phyloP scores from a whole-genome alignment of 2,113 vertebrate species.

The rat (Rattus norvegicus) region GRCr8 NC_086038.1:47212501-47213000 shows the following conservation, averaged over 20 bases:
- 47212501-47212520: background rate
- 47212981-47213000: background rate
- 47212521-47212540: background rate
- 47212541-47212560: background rate
- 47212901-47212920: background rate
- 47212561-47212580: too few relatives aligned
- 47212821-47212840: background rate
- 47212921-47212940: background rate
- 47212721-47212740: background rate
- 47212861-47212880: too few relatives aligned
- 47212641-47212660: too few relatives aligned
- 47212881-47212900: background rate
- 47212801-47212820: background rate
- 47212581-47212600: too few relatives aligned
- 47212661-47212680: background rate
- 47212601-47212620: too few relatives aligned
- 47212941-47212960: background rate
- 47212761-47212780: background rate
- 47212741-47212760: background rate
- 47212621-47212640: too few relatives aligned
- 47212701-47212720: too few relatives aligned
- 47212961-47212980: background rate
- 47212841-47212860: background rate
- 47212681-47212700: too few relatives aligned
- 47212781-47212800: background rate